These are phyloP conservation scores for Nemoura dubitans DNA, from an alignment of 2,888 invertebrate species.

Conservation along the genomic window DNA sequence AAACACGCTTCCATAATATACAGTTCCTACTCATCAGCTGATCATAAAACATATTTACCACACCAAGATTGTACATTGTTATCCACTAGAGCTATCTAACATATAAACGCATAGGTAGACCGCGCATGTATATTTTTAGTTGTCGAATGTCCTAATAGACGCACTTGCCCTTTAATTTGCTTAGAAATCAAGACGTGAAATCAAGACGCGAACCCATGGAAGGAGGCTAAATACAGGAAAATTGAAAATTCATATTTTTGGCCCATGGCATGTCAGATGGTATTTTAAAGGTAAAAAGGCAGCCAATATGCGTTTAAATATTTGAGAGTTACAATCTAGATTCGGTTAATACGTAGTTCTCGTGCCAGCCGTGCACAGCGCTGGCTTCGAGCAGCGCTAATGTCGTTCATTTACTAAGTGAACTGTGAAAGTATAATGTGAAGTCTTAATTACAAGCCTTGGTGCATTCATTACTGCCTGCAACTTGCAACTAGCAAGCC, in stretches of 20 bases:
- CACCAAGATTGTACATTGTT: not conserved
- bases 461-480: constrained; percentile 1
- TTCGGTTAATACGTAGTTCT: not conserved
- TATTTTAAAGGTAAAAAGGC: not conserved
- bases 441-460: constrained; percentile 18
- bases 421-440: not conserved
- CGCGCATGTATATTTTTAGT: not conserved
- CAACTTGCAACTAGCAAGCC: not conserved
- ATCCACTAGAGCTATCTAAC: not conserved
- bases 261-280: not conserved
- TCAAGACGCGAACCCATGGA: not conserved
- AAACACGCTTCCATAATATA: constrained; percentile 24
- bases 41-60: constrained; percentile 19
- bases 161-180: not conserved
- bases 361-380: not conserved
- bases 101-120: not conserved
- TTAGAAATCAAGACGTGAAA: not conserved
- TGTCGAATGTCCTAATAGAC: not conserved
- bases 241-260: not conserved
- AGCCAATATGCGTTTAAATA: not conserved
- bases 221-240: not conserved
- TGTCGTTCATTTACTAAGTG: constrained; percentile 19
- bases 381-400: not conserved
- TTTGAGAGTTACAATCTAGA: constrained; percentile 15
- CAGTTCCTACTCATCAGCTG: constrained; percentile 23